Conservation (phyloP, 92 coral and sea anemone genomes). For the Zoanthus solanderi region DNA sequence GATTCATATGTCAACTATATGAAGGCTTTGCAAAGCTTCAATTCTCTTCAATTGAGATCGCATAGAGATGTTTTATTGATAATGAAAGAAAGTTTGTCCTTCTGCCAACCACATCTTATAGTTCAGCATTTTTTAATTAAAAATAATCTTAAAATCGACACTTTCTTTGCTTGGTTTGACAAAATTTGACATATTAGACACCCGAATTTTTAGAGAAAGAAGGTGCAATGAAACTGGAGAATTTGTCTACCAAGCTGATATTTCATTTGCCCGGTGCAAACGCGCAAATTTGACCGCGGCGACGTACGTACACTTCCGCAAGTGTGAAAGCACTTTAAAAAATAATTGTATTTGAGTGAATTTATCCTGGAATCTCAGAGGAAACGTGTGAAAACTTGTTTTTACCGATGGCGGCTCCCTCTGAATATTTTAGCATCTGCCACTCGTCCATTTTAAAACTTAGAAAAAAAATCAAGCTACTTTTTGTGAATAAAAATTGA, state of each 20-base stretch:
- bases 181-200: slow-evolving; percentile 69
- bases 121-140: slow-evolving; percentile 77
- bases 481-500: neutral
- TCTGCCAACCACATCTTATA: slow-evolving; percentile 80
- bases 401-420: slow-evolving; percentile 56
- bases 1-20: slow-evolving; percentile 45
- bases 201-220: slow-evolving; percentile 44
- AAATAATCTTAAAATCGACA: slow-evolving; percentile 85
- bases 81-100: slow-evolving; percentile 59
- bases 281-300: slow-evolving; percentile 48
- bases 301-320: slow-evolving; percentile 28
- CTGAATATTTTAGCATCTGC: slow-evolving; percentile 49
- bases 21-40: neutral
- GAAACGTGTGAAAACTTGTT: slow-evolving; percentile 61
- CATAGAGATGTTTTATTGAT: slow-evolving; percentile 61
- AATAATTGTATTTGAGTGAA: slow-evolving; percentile 69
- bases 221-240: slow-evolving; percentile 15
- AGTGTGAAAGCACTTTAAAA: slow-evolving; percentile 71
- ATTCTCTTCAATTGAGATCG: slow-evolving; percentile 65
- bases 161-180: slow-evolving; percentile 80
- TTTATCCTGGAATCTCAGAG: slow-evolving; percentile 67
- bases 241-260: slow-evolving; percentile 6
- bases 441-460: slow-evolving; percentile 31
- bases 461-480: neutral
- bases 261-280: slow-evolving; percentile 38